Conservation (phyloP, 2,888 invertebrate genomes). For the Drosophila nigritarsus region DNA sequence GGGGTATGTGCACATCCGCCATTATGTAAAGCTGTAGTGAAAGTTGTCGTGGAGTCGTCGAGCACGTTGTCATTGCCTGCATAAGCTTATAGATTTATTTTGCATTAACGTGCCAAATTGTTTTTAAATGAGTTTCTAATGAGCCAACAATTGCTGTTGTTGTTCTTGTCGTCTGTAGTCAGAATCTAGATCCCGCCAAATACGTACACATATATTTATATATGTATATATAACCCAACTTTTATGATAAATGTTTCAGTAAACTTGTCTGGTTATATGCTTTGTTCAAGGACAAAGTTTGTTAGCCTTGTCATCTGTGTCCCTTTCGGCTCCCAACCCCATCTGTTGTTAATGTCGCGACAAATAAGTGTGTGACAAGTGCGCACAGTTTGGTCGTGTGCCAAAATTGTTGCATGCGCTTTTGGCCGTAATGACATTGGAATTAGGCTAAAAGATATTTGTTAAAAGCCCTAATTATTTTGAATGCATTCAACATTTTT, state of each 20-base stretch:
- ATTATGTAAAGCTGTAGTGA: conserved; percentile 32
- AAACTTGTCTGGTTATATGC: conserved; percentile 45
- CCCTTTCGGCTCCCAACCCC: background rate
- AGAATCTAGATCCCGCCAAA: conserved; percentile 36
- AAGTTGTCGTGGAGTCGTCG: conserved; percentile 34
- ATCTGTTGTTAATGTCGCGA: conserved; percentile 36
- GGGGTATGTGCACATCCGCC: conserved; percentile 11
- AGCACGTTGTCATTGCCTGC: conserved; percentile 60
- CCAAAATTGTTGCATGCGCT: conserved; percentile 45
- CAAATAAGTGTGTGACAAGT: conserved; percentile 75
- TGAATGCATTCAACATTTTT: background rate
- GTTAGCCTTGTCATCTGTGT: conserved; percentile 66
- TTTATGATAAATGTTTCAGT: conserved; percentile 69
- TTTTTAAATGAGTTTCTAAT: conserved; percentile 81
- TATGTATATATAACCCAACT: conserved; percentile 27
- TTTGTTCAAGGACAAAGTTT: conserved; percentile 75
- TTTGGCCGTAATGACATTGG: conserved; percentile 31
- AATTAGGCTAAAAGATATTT: conserved; percentile 34
- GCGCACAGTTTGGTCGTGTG: conserved; percentile 42
- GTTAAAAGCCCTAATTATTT: conserved; percentile 5
- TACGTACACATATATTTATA: conserved; percentile 3
- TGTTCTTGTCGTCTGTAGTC: conserved; percentile 34
- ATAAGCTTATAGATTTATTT: conserved; percentile 79
- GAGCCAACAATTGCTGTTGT: conserved; percentile 73
- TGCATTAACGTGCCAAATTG: conserved; percentile 81